Evolutionary conservation across 2,888 invertebrate species (phyloP).

Genomic region (Ptilodon capucinus): DNA sequence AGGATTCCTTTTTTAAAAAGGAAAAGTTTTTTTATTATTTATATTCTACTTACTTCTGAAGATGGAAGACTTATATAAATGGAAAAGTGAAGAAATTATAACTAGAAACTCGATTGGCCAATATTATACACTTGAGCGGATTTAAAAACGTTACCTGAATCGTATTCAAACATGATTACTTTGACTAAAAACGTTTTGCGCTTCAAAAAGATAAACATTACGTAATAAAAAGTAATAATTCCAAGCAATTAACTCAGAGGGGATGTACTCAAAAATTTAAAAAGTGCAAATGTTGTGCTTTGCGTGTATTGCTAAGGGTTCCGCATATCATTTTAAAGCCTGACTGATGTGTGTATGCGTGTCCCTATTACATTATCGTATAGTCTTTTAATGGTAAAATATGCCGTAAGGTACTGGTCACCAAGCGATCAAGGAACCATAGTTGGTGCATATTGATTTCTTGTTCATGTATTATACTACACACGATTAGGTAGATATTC

Average conservation of each 20-base stretch:
- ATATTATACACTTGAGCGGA: not conserved
- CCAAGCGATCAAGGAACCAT: too few relatives aligned
- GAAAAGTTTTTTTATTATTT: too few relatives aligned
- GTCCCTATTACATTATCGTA: too few relatives aligned
- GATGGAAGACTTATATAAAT: too few relatives aligned
- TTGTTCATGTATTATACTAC: too few relatives aligned
- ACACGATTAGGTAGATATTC: too few relatives aligned
- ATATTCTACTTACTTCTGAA: too few relatives aligned
- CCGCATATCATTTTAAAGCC: not conserved
- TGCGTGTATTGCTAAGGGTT: not conserved
- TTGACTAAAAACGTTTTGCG: slow-evolving; percentile 1
- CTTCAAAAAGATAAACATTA: slow-evolving; percentile 2
- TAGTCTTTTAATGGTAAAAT: too few relatives aligned
- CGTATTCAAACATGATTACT: not conserved
- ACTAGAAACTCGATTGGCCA: not conserved
- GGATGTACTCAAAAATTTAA: not conserved
- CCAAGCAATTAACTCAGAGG: slow-evolving; percentile 1
- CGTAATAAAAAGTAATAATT: slow-evolving; percentile 9
- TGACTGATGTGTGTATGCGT: too few relatives aligned
- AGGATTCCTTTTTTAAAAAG: not conserved
- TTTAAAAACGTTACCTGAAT: not conserved
- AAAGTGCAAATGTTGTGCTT: not conserved
- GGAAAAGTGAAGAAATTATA: too few relatives aligned
- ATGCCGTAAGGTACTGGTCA: too few relatives aligned
- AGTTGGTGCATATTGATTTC: too few relatives aligned